These are phyloP conservation scores for Nothoprocta pentlandii DNA, from an alignment of 2,113 vertebrate species.

Conservation along the genomic window DNA sequence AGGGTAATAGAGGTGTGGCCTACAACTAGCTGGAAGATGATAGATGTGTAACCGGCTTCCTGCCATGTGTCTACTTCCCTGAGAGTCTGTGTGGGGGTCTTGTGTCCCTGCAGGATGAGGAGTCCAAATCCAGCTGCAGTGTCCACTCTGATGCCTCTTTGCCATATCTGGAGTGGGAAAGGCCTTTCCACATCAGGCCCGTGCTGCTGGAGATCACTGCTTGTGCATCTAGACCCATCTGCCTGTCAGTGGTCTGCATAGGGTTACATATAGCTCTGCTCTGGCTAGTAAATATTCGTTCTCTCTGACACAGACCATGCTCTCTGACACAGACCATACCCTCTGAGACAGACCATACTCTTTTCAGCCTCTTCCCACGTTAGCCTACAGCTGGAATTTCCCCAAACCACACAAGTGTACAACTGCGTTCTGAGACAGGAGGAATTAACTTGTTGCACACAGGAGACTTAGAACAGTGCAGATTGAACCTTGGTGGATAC, in stretches of 20 bases:
- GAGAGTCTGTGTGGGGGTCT: not conserved
- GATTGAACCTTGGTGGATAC: not conserved
- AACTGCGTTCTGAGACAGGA: not conserved
- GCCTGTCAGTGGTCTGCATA: not conserved
- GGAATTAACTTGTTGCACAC: not conserved
- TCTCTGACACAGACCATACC: slow-evolving; percentile 3
- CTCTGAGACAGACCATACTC: slow-evolving; percentile 2
- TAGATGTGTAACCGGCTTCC: not conserved
- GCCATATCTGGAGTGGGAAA: not conserved
- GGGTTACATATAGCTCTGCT: slow-evolving; percentile 42
- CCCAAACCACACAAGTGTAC: slow-evolving; percentile 4
- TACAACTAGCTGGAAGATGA: not conserved
- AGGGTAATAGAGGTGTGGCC: not conserved
- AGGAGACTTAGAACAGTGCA: not conserved
- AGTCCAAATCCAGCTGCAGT: not conserved
- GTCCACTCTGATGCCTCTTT: not conserved
- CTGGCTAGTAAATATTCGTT: slow-evolving; percentile 45
- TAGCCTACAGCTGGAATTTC: slow-evolving; percentile 12
- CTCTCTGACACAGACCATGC: slow-evolving; percentile 18
- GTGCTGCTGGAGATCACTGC: slow-evolving; percentile 13
- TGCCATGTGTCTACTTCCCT: not conserved
- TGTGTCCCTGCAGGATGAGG: not conserved
- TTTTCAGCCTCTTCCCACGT: slow-evolving; percentile 36
- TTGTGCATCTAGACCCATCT: not conserved
- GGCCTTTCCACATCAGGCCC: slow-evolving; percentile 10